These are phyloP conservation scores for Phymorhynchus buccinoides DNA, from an alignment of 1,140 invertebrate genomes.

Conservation along the genomic window DNA sequence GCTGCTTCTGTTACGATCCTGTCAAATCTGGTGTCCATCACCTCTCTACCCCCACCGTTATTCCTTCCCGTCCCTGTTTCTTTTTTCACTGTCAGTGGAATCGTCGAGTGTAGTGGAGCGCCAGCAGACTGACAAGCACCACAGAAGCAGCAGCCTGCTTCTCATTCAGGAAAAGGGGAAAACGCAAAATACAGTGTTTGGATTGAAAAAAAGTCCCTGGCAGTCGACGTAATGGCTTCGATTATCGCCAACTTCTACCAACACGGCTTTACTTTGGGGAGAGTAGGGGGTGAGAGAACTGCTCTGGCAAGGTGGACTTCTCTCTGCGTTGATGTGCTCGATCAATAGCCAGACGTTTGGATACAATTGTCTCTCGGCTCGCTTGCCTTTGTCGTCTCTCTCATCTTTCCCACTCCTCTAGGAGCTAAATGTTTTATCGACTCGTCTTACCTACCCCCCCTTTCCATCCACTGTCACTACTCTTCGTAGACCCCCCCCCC, in stretches of 20 bases:
- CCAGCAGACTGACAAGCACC: no score
- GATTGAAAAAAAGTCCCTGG: neutral
- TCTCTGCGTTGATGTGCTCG: neutral
- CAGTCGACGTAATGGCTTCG: neutral
- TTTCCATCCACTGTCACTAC: neutral
- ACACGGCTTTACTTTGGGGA: neutral
- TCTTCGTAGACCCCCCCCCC: neutral
- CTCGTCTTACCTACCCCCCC: neutral
- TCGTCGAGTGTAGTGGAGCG: no score
- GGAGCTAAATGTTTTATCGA: constrained; percentile 4
- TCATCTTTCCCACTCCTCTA: neutral
- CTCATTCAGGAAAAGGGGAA: neutral
- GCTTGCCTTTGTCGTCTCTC: neutral
- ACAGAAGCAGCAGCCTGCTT: neutral
- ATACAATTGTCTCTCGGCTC: constrained; percentile 3
- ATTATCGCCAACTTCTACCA: neutral
- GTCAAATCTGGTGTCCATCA: no score
- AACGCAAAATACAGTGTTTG: neutral
- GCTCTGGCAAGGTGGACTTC: neutral
- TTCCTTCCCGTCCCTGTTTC: no score
- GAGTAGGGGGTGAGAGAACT: no score
- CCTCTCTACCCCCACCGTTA: no score
- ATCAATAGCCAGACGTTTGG: neutral
- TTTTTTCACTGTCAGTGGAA: no score
- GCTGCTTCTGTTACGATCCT: no score